A percentile compares a stretch with the other conserved stretches of the same genome.
These are phyloP conservation scores for Orchesellides sinensis DNA, from an alignment of 2,888 invertebrate species.

Conservation along the genomic window DNA sequence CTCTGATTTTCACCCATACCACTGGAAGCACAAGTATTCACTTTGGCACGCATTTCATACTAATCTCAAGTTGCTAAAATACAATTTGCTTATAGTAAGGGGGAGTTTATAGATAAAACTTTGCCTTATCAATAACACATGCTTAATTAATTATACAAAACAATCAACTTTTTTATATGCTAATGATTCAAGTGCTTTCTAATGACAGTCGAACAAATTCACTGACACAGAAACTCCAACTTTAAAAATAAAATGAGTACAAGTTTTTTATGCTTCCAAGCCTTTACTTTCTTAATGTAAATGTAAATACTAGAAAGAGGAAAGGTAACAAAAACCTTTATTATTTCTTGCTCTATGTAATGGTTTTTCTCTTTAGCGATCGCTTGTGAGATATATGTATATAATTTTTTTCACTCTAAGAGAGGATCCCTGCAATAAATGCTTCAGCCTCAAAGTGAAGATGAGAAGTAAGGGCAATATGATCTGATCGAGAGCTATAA, in stretches of 20 bases:
- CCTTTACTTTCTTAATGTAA: too few relatives aligned
- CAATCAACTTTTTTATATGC: too few relatives aligned
- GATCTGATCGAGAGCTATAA: conserved; percentile 55
- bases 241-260: background rate
- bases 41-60: conserved; percentile 50
- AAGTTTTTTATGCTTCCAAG: background rate
- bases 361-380: too few relatives aligned
- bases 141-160: too few relatives aligned
- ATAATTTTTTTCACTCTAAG: background rate
- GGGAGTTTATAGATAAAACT: background rate
- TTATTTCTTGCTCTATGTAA: too few relatives aligned
- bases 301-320: too few relatives aligned
- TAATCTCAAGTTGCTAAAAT: background rate
- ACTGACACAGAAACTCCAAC: background rate
- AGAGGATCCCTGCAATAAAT: background rate
- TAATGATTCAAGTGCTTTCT: background rate
- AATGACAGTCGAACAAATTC: background rate
- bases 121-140: too few relatives aligned
- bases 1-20: conserved; percentile 51
- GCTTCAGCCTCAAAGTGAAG: conserved; percentile 47
- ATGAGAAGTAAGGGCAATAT: conserved; percentile 47
- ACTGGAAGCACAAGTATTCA: conserved; percentile 42
- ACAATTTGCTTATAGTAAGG: background rate
- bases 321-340: too few relatives aligned
- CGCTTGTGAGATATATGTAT: too few relatives aligned